A percentile compares a stretch with the other conserved stretches of the same genome.
phyloP scores from a whole-genome alignment of 1,140 invertebrate genomes.

The Drosophila pruinosa region DNA sequence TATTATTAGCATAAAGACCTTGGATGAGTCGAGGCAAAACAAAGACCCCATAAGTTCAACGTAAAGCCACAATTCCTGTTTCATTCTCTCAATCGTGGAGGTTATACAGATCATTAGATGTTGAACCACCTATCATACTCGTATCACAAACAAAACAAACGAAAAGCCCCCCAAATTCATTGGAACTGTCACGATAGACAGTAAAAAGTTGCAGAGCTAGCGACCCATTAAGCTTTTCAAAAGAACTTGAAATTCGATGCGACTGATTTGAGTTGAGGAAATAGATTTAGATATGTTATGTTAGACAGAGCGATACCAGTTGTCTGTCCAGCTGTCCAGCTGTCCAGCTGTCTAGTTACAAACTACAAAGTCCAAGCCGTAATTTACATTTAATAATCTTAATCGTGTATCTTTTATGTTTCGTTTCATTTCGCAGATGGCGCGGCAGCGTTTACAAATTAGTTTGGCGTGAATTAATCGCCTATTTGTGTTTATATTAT shows the following conservation, averaged over 20 bases:
- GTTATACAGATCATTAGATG: slow-evolving; percentile 50
- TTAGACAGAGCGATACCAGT: not conserved
- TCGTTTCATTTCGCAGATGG: slow-evolving; percentile 87
- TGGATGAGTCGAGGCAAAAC: slow-evolving; percentile 39
- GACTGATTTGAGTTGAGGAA: slow-evolving; percentile 22
- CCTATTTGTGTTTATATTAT: slow-evolving; percentile 94
- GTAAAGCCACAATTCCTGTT: slow-evolving; percentile 35
- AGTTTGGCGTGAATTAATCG: slow-evolving; percentile 95
- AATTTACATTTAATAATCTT: slow-evolving; percentile 14
- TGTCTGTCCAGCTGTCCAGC: too few species aligned
- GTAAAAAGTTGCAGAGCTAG: slow-evolving; percentile 41
- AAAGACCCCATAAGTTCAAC: slow-evolving; percentile 33
- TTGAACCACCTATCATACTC: slow-evolving; percentile 45
- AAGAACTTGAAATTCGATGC: slow-evolving; percentile 28
- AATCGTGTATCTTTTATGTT: slow-evolving; percentile 8
- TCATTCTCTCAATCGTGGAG: slow-evolving; percentile 46
- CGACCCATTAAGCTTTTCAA: slow-evolving; percentile 45
- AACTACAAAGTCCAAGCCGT: slow-evolving; percentile 25
- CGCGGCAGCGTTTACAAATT: slow-evolving; percentile 98
- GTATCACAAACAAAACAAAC: slow-evolving; percentile 15
- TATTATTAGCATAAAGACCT: slow-evolving; percentile 52
- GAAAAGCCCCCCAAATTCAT: slow-evolving; percentile 42
- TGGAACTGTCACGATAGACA: slow-evolving; percentile 41
- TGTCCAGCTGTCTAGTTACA: slow-evolving; percentile 47
- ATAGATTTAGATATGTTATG: not conserved